phyloP scores from a whole-genome alignment of 1,140 invertebrate genomes.

The Cotesia glomerata region DNA sequence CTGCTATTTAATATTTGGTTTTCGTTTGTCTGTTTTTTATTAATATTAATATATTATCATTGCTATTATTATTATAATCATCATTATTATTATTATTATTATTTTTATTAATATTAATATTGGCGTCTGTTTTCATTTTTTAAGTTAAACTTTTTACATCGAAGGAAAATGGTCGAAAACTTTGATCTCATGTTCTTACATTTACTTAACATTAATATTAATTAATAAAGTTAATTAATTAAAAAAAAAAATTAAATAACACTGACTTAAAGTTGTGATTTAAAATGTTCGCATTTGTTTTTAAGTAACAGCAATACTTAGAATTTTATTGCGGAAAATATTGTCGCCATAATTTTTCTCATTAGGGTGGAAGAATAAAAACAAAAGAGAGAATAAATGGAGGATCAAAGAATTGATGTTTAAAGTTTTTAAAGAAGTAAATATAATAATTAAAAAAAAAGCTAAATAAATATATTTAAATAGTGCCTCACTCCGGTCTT shows the following conservation, averaged over 20 bases:
- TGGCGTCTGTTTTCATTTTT: slow-evolving; percentile 19
- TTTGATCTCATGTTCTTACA: slow-evolving; percentile 58
- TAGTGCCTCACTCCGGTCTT: slow-evolving; percentile 55
- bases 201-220: slow-evolving; percentile 45
- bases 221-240: slow-evolving; percentile 39
- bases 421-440: not conserved
- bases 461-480: slow-evolving; percentile 37
- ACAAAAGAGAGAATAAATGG: slow-evolving; percentile 1
- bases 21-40: not conserved
- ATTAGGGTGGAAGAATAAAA: not conserved
- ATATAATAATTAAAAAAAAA: slow-evolving; percentile 41
- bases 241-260: slow-evolving; percentile 43
- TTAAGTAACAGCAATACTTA: no score
- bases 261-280: slow-evolving; percentile 23
- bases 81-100: slow-evolving; percentile 35
- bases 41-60: slow-evolving; percentile 32
- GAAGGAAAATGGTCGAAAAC: slow-evolving; percentile 40
- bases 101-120: slow-evolving; percentile 15
- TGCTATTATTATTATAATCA: slow-evolving; percentile 23
- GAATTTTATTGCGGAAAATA: not conserved
- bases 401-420: slow-evolving; percentile 29
- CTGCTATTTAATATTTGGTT: not conserved
- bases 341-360: not conserved
- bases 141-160: slow-evolving; percentile 3
- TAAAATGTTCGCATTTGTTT: slow-evolving; percentile 33